Evolutionary conservation across 1,140 invertebrate genomes (phyloP), one percentile per base, ranked within the genome.

Genomic region (Drosophila kohkoa): DNA sequence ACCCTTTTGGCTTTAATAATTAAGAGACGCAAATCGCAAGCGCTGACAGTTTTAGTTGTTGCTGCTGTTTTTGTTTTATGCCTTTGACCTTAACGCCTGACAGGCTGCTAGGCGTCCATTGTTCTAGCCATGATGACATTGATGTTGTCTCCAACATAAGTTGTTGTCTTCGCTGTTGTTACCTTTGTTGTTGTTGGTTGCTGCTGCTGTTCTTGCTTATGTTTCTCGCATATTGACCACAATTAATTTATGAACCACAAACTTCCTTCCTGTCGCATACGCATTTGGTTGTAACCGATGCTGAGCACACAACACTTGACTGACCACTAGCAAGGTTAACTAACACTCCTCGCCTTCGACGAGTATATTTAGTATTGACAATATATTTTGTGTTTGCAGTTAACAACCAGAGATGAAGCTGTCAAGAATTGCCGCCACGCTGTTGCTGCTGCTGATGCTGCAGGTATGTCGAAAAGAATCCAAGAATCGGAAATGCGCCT

Each of bases 211-310:
- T 28, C 52, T 48, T 75, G 62, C 48, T 64, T 43, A 49, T 74
- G 75, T 64, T 72, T 79, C 4, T 54, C 16, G 57, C 69, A 80
- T 87, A 87, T 83, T 87, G 83, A 67, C 77, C 83, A 88, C 70
- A 82, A 80, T 87, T 87, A 88, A 82, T 87, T 87, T 87, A 87
- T 87, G 82, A 87, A 87, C 77, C 83, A 88, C 77, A 88, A 75
- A 81, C 82, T 87, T 87, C 79, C 83, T 88, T 87, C 85, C 83
- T 80, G 73, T 55, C 83, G 6, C 46, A 64, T 49, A 81, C 82
- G 82, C 82, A 86, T 78, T 71, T 66, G 55, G 52, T 81, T 86
- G 78, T 85, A 78, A 81, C 63, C 35, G 55, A 70, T 45, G 59
- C 54, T 38, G 46, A 77, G 67, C 74, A 70, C 16, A 59, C 38